These are phyloP conservation scores for Spea hammondii DNA, from an alignment of 2,797 vertebrate genomes.

Conservation along the genomic window DNA sequence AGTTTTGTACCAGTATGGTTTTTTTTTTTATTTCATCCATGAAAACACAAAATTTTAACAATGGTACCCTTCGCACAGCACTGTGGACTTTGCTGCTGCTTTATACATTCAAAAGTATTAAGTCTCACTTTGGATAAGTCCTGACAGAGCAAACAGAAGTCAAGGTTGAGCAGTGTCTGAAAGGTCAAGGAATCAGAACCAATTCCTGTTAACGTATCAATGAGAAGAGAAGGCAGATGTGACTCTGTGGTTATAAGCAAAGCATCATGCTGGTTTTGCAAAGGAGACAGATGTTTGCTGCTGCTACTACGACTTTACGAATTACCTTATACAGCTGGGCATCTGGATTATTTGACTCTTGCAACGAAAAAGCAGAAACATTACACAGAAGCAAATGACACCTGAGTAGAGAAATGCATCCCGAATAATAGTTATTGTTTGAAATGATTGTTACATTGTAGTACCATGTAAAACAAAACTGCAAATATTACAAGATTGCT, in stretches of 20 bases:
- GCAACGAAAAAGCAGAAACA: constrained; percentile 15
- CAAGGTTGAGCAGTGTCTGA: constrained; percentile 16
- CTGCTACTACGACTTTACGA: constrained; percentile 43
- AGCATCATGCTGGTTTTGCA: constrained; percentile 14
- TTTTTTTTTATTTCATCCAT: too few relatives aligned
- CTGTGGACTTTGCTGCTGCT: not conserved
- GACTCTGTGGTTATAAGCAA: not conserved
- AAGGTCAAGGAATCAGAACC: not conserved
- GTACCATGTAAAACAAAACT: too few relatives aligned
- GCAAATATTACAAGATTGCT: too few relatives aligned
- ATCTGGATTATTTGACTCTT: constrained; percentile 47
- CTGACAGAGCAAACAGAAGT: constrained; percentile 4
- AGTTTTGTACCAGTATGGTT: too few relatives aligned
- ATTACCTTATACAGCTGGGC: constrained; percentile 45
- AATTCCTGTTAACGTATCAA: constrained; percentile 20
- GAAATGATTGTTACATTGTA: too few relatives aligned
- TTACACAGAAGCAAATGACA: constrained; percentile 15
- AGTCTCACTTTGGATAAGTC: not conserved
- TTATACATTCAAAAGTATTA: not conserved
- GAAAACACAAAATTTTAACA: not conserved
- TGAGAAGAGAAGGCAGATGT: constrained; percentile 22
- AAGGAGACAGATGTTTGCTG: constrained; percentile 49
- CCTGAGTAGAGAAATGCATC: too few relatives aligned
- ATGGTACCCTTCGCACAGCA: not conserved
- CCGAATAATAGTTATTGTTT: too few relatives aligned